Conservation (phyloP, 2,797 vertebrate genomes). For the Phalanger gymnotis region DNA sequence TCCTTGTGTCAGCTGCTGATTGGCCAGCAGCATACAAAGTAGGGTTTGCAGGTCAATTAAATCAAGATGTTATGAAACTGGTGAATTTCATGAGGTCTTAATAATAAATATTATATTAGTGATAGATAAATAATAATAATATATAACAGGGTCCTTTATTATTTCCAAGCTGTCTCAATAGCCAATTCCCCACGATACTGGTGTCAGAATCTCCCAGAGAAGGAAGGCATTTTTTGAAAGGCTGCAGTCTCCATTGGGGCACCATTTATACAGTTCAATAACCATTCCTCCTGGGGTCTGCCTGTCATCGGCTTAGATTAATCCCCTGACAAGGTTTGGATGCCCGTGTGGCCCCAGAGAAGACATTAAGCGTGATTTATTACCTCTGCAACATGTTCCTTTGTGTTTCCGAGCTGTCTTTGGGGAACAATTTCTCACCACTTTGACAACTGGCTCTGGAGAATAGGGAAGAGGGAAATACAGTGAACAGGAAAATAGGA, state of each 20-base stretch:
- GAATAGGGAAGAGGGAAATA: conserved; percentile 13
- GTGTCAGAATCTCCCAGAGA: fast-evolving
- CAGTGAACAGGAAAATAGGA: neutral
- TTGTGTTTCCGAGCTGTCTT: conserved; percentile 73
- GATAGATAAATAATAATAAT: neutral
- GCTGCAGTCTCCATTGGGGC: neutral
- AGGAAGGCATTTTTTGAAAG: neutral
- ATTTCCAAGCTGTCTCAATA: no score
- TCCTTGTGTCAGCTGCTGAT: neutral
- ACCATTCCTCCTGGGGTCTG: conserved; percentile 38
- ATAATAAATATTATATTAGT: neutral
- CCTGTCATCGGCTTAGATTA: conserved; percentile 68
- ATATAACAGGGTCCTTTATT: no score
- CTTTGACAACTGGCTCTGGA: conserved; percentile 61
- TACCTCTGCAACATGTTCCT: conserved; percentile 60
- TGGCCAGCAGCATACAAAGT: neutral
- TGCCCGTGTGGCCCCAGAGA: conserved; percentile 57
- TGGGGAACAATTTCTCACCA: conserved; percentile 75
- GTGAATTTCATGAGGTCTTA: neutral
- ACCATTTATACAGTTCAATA: neutral
- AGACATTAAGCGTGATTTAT: conserved; percentile 73
- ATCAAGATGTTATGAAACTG: neutral
- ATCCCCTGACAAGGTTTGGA: conserved; percentile 42
- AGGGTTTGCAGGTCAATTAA: neutral
- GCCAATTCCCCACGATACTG: fast-evolving